Evolutionary conservation across 2,113 vertebrate species (phyloP).

Genomic region (Grammomys surdaster): DNA sequence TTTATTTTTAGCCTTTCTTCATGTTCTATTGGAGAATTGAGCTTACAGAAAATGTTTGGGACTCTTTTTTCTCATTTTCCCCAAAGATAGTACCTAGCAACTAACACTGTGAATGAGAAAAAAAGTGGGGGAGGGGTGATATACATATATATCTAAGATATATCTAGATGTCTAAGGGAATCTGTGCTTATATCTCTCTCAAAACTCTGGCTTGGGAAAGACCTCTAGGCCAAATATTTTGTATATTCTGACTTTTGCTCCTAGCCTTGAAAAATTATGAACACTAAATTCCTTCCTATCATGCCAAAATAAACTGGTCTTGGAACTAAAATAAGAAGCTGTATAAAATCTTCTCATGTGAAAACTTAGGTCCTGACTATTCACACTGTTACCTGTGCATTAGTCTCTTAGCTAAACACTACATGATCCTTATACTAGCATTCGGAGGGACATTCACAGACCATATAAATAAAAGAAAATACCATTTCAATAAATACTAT

Average conservation of each 20-base stretch:
- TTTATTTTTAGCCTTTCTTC: conserved; percentile 43
- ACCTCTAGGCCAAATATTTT: not conserved
- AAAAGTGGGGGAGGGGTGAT: not conserved
- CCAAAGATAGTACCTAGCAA: conserved; percentile 37
- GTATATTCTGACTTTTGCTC: conserved; percentile 32
- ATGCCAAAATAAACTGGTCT: conserved; percentile 56
- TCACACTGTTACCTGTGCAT: conserved; percentile 2
- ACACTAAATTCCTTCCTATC: conserved; percentile 23
- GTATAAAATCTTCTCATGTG: not conserved
- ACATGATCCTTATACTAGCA: conserved; percentile 12
- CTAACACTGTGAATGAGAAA: conserved; percentile 18
- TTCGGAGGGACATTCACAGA: not conserved
- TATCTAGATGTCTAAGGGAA: not conserved
- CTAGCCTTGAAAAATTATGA: conserved; percentile 45
- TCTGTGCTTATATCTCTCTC: conserved; percentile 16
- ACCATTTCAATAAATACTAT: conserved; percentile 34
- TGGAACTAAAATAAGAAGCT: conserved; percentile 35
- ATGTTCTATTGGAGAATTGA: conserved; percentile 6
- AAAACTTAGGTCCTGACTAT: not conserved
- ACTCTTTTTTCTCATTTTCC: conserved; percentile 36
- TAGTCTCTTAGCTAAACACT: not conserved
- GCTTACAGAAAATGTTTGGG: conserved; percentile 12
- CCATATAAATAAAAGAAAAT: not conserved
- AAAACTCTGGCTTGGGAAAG: conserved; percentile 40
- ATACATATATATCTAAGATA: not conserved